A percentile compares a stretch with the other conserved stretches of the same genome.
Evolutionary conservation across 2,113 vertebrate species (phyloP).

Genomic region (Sturnira hondurensis): DNA sequence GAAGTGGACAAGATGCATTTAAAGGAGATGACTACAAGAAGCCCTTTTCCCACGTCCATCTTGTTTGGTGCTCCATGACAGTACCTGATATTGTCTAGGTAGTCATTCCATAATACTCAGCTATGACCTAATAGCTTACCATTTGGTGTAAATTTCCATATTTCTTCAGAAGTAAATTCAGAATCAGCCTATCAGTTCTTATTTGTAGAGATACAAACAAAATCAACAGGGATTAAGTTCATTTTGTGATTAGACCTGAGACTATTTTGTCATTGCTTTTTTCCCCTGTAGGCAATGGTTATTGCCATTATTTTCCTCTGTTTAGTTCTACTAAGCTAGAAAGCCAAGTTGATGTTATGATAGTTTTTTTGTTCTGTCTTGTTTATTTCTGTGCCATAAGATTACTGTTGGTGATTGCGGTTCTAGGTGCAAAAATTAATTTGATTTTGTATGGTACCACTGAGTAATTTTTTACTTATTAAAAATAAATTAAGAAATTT

Average conservation of each 20-base stretch:
- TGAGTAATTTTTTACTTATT: constrained; percentile 56
- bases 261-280: constrained; percentile 1
- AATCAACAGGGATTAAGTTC: background rate
- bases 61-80: background rate
- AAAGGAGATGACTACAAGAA: background rate
- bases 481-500: constrained; percentile 60
- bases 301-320: background rate
- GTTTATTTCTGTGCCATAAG: constrained; percentile 35
- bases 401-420: constrained; percentile 34
- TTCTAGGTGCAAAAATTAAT: constrained; percentile 35
- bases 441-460: constrained; percentile 33
- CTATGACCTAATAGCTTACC: background rate
- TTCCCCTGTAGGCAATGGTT: background rate
- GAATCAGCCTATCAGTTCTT: background rate
- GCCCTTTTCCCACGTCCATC: background rate
- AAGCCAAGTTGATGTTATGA: constrained; percentile 34
- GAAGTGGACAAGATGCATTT: background rate
- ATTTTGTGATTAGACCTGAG: constrained; percentile 37
- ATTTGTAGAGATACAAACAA: background rate
- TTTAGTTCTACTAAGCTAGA: constrained; percentile 18
- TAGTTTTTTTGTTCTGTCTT: constrained; percentile 1
- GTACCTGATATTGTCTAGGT: background rate
- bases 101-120: background rate
- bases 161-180: constrained; percentile 33
- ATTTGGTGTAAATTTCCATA: background rate